phyloP scores from a whole-genome alignment of 2,113 vertebrate species.

The Lagopus leucura region DNA sequence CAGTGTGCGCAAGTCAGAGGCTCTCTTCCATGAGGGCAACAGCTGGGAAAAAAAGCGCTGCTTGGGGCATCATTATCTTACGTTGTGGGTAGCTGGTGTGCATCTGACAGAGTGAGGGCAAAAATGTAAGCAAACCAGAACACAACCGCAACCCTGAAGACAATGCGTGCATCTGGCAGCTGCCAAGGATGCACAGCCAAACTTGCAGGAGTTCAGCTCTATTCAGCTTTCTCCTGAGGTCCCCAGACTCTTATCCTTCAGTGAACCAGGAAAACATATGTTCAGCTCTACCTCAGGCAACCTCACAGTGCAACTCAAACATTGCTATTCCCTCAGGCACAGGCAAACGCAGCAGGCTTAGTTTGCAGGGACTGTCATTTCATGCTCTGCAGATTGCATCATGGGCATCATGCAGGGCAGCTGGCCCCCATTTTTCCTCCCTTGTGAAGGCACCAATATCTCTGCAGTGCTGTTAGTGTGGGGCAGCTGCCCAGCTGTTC shows the following conservation, averaged over 20 bases:
- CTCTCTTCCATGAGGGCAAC: background rate
- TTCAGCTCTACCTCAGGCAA: conserved; percentile 18
- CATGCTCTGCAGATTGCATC: background rate
- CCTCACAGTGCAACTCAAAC: background rate
- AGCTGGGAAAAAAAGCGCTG: background rate
- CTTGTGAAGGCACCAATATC: fast-evolving
- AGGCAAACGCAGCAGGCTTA: fast-evolving
- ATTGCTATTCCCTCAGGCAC: background rate
- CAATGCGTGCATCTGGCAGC: background rate
- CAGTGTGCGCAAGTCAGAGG: background rate
- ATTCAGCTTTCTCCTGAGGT: background rate
- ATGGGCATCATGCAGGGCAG: fast-evolving
- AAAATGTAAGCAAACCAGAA: conserved; percentile 15
- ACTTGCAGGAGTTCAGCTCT: background rate
- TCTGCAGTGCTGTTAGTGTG: background rate
- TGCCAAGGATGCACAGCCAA: background rate
- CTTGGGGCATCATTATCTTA: background rate
- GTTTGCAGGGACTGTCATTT: background rate
- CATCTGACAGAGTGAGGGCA: background rate
- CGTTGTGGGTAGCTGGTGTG: fast-evolving
- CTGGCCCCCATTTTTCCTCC: fast-evolving
- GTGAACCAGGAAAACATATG: background rate
- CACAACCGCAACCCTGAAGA: too few relatives aligned
- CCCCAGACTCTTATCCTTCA: background rate
- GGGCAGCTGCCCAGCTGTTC: background rate